Conservation (phyloP, 2,888 invertebrate species). For the Hoplodrina ambigua region DNA sequence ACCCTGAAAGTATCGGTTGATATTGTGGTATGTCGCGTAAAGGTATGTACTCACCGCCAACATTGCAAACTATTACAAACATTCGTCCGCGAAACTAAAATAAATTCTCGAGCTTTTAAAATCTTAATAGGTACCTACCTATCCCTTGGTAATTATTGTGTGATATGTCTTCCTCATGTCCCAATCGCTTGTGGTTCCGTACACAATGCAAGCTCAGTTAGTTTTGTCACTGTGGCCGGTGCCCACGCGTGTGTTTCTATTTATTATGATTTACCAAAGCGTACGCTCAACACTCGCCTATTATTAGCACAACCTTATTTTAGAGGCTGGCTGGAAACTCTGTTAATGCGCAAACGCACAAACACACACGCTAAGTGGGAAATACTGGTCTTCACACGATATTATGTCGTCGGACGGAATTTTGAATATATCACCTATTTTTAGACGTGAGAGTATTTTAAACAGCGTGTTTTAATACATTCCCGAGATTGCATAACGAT, state of each 20-base stretch:
- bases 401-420: constrained; percentile 56
- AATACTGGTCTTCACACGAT: constrained; percentile 52
- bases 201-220: constrained; percentile 9
- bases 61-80: no score
- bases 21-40: constrained; percentile 1
- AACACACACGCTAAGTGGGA: constrained; percentile 58
- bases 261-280: constrained; percentile 79
- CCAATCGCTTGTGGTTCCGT: not conserved
- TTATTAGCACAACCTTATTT: constrained; percentile 80
- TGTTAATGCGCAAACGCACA: constrained; percentile 63
- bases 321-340: constrained; percentile 72
- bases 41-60: not conserved
- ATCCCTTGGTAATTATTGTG: not conserved
- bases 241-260: constrained; percentile 74
- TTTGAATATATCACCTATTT: constrained; percentile 49
- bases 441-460: constrained; percentile 54
- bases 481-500: constrained; percentile 47
- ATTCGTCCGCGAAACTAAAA: no score
- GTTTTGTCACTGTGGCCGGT: constrained; percentile 57
- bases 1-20: constrained; percentile 8
- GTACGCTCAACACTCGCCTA: constrained; percentile 72
- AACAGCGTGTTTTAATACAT: constrained; percentile 53
- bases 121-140: not conserved
- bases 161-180: not conserved
- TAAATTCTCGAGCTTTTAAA: not conserved